Percentiles rank a stretch among this genome's conserved stretches.
These are phyloP conservation scores for Zonitis immaculata DNA, from an alignment of 2,888 invertebrate genomes.

Conservation along the genomic window DNA sequence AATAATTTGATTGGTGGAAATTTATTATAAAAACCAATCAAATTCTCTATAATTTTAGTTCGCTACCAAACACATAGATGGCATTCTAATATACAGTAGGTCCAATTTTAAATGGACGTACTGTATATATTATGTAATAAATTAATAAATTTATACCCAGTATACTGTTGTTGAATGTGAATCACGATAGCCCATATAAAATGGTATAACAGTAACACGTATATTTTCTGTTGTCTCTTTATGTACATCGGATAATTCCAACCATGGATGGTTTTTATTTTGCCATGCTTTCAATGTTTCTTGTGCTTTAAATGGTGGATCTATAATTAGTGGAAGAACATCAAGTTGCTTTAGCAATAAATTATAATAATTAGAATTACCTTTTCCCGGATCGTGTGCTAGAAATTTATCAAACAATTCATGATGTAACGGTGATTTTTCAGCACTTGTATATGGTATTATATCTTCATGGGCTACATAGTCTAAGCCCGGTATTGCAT, in stretches of 20 bases:
- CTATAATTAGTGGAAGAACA: too few species aligned
- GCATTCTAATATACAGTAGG: too few species aligned
- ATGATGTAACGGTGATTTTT: conserved; percentile 86
- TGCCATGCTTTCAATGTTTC: conserved; percentile 94
- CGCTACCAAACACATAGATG: too few species aligned
- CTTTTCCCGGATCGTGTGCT: conserved; percentile 70
- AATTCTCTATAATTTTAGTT: too few species aligned
- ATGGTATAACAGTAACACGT: conserved; percentile 96
- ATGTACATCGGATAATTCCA: conserved; percentile 94
- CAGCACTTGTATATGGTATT: conserved; percentile 86
- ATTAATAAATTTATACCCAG: too few species aligned
- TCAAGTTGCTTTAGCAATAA: too few species aligned
- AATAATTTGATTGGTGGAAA: too few species aligned
- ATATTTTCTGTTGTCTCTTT: conserved; percentile 96
- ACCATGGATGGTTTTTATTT: conserved; percentile 95
- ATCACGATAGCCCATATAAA: conserved; percentile 94
- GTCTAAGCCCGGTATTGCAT: conserved; percentile 95
- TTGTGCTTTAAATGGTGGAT: conserved; percentile 82
- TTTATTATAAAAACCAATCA: too few species aligned
- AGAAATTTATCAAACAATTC: conserved; percentile 96
- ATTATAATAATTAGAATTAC: too few species aligned
- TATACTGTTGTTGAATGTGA: conserved; percentile 88
- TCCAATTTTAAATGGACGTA: too few species aligned
- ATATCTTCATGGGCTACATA: conserved; percentile 98
- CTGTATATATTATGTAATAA: too few species aligned